A percentile compares a stretch with the other conserved stretches of the same genome.
Conservation (phyloP, 1,140 invertebrate species). For the Gryon sp. region DNA sequence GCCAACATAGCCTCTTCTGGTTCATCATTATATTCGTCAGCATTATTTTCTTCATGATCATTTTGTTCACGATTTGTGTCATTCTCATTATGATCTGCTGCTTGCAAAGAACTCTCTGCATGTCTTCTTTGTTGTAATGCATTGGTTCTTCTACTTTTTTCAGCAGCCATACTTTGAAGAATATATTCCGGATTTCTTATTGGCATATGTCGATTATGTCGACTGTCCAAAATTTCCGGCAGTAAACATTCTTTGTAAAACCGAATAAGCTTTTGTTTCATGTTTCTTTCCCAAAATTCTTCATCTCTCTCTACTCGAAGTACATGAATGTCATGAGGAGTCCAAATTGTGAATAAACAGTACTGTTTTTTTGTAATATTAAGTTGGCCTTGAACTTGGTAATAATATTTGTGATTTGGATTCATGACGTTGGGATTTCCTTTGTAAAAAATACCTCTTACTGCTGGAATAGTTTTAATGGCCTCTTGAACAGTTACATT, state of each 20-base stretch:
- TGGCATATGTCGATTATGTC: conserved; percentile 51
- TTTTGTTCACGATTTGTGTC: neutral
- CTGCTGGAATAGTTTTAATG: conserved; percentile 65
- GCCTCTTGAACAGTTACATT: no score
- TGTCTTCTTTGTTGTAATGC: no score
- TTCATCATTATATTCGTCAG: neutral
- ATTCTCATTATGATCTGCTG: no score
- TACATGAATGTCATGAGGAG: conserved; percentile 12
- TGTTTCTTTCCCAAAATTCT: conserved; percentile 18
- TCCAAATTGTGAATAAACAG: conserved; percentile 55
- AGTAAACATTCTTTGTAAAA: conserved; percentile 67
- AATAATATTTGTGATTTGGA: conserved; percentile 56
- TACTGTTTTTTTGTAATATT: conserved; percentile 47
- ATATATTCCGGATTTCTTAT: conserved; percentile 63
- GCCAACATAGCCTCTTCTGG: neutral
- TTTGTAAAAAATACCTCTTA: conserved; percentile 64
- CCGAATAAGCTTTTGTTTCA: conserved; percentile 35
- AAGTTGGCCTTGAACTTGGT: conserved; percentile 66
- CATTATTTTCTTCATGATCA: neutral
- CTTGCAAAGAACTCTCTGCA: no score
- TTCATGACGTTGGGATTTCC: conserved; percentile 51
- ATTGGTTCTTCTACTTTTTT: conserved; percentile 13
- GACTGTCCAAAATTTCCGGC: conserved; percentile 68
- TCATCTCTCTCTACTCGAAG: conserved; percentile 14
- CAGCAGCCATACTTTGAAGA: conserved; percentile 25